phyloP scores from a whole-genome alignment of 2,797 vertebrate species.

The Emys orbicularis region DNA sequence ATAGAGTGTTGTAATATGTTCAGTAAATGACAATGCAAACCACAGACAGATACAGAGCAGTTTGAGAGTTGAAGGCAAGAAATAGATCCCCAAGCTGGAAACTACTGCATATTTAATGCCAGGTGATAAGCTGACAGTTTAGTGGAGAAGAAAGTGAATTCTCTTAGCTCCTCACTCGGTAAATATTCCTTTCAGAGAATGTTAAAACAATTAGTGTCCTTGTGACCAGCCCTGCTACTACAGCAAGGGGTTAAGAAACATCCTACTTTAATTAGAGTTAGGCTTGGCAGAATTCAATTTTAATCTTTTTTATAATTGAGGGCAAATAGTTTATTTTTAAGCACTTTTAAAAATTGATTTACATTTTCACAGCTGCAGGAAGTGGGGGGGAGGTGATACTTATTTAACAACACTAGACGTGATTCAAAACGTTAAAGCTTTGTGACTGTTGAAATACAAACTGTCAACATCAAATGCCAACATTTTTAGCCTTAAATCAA shows the following conservation, averaged over 20 bases:
- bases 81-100: not conserved
- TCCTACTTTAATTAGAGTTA: not conserved
- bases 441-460: not conserved
- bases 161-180: not conserved
- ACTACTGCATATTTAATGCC: rapidly evolving
- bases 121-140: rapidly evolving
- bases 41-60: not conserved
- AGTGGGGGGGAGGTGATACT: not conserved
- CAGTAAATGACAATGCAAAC: not conserved
- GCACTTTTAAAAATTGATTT: not conserved
- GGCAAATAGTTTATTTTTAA: not conserved
- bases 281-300: not conserved
- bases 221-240: not conserved
- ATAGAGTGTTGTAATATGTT: not conserved
- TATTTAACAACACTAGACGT: not conserved
- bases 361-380: not conserved
- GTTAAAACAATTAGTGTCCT: not conserved
- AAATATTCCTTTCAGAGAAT: not conserved
- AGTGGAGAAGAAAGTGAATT: not conserved
- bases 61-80: rapidly evolving
- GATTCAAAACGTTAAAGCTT: not conserved
- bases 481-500: not conserved
- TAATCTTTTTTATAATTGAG: not conserved
- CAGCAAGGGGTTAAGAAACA: not conserved
- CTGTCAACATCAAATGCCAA: not conserved